Evolutionary conservation across 1,140 invertebrate genomes (phyloP), one percentile per base, ranked within the genome.

Genomic region (Drosophila burlai): DNA sequence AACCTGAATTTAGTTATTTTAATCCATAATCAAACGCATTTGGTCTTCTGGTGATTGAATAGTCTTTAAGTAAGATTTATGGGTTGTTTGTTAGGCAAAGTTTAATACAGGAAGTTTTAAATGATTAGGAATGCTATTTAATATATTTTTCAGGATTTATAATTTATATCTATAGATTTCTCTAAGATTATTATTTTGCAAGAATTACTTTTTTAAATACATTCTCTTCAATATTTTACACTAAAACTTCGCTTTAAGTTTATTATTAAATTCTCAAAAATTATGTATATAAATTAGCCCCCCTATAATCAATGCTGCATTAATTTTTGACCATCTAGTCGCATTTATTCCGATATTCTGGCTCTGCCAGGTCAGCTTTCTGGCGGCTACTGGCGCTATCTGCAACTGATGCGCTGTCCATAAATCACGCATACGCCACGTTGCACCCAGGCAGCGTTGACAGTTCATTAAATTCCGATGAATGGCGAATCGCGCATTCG

Each of bases 371-470:
- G 47, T 45, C 64, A 68, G 21, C 5, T 60, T 31, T 31, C 57
- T 16, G 31, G 16, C 24, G 9, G 42, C 11, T 26, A 11, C 45
- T 26, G n/a, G 24, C 40, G n/a, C 31, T 49, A 57, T 64, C 71
- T 75, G 72, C 26, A 34, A 49, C 49, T 62, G 64, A 45, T 79
- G 60, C 45, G 15, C 45, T 49, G 43, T 18, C 75, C 80, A 87
- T 86, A 87, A 87, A 87, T 89, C 83, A 89, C 73, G 47, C 77
- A 87, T 84, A 89, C 83, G 84, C 84, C 52, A 71, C 76, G 83
- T 71, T 87, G 76, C 76, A 52, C 63, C 34, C 49, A 52, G 34
- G 31, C 59, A 34, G 71, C 65, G 74, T 78, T 87, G 84, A 89
- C 83, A 87, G 80, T 83, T 83, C 84, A 81, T 87, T 83, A 87